Evolutionary conservation across 2,113 vertebrate species (phyloP), one percentile per base, ranked within the genome.

Genomic region (Arenaria interpres): DNA sequence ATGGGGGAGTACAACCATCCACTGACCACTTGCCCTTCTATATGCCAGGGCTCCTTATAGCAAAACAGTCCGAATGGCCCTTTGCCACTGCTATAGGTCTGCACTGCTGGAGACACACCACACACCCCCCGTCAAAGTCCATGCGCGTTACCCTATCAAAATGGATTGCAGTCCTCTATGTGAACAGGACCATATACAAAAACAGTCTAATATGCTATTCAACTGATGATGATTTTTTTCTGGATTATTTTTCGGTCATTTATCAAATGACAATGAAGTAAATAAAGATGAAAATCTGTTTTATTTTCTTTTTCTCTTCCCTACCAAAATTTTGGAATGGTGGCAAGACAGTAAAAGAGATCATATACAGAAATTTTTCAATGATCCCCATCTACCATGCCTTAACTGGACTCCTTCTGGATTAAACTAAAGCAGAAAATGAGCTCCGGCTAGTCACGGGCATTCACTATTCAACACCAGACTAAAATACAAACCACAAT

Each of bases 71-170:
- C 45, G 45, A 85, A 46, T 9, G 4, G 57, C 67, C 33, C 37
- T 35, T 1, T 64, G 25, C 13, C 74, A 28, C 22, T 63, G 30
- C 15, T 41, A 56, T 7, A 85, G 21, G 25, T 41, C 30, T 63
- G n/a, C 21, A 14, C 39, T 19, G 37, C 46, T 53, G 37, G 46
- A 35, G 24, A 46, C 25, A 63, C 32, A 25, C 25, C 37, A n/a
- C 69, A 28, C 21, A 4, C 5, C 8, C 3, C 10, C 16, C 4
- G 5, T 0, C 6, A 19, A 33, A 37, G 45, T 24, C 20, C 23
- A 25, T 0, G 19, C 27, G 20, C 46, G 20, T 32, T 51, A 14
- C 46, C 33, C 10, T 67, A 12, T 33, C 53, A 45, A 68, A 83
- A 79, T 4, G 9, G n/a, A 56, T 2, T 59, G n/a, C 32, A 83